phyloP scores from a whole-genome alignment of 2,888 invertebrate species.

The Pristionchus entomophagus region DNA sequence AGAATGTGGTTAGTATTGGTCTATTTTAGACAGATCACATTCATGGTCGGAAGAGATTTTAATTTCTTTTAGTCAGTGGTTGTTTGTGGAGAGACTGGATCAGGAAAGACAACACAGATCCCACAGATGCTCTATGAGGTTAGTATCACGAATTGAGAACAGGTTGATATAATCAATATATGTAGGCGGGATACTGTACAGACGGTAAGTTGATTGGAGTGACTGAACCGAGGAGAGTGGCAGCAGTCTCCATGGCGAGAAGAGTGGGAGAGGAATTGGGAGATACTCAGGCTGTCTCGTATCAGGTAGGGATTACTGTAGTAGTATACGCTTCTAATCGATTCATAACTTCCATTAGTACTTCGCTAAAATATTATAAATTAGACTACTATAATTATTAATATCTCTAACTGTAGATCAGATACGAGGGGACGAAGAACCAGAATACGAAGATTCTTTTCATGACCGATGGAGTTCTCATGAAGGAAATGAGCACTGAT shows the following conservation, averaged over 20 bases:
- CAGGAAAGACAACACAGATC: conserved; percentile 98
- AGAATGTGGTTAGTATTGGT: conserved; percentile 82
- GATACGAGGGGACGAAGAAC: conserved; percentile 92
- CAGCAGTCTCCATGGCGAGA: conserved; percentile 95
- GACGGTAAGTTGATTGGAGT: conserved; percentile 87
- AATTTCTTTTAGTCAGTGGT: conserved; percentile 82
- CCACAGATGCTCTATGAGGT: conserved; percentile 98
- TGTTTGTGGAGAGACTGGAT: conserved; percentile 90
- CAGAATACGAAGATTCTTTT: conserved; percentile 94
- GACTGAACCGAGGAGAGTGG: conserved; percentile 97
- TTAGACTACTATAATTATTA: not conserved
- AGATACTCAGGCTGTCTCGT: conserved; percentile 85
- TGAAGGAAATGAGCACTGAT: conserved; percentile 88
- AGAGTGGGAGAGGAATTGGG: conserved; percentile 93
- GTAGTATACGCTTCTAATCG: too few species aligned
- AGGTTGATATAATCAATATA: too few species aligned
- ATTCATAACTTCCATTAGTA: not conserved
- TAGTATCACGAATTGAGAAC: conserved; percentile 78
- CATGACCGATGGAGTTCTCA: conserved; percentile 96
- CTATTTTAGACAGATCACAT: too few species aligned
- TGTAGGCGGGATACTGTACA: conserved; percentile 70
- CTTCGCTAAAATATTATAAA: not conserved
- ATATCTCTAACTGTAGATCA: conserved; percentile 80
- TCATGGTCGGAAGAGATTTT: not conserved
- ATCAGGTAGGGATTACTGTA: conserved; percentile 82